phyloP scores from a whole-genome alignment of 2,797 vertebrate species.

The Halcyon leucocephala region DNA sequence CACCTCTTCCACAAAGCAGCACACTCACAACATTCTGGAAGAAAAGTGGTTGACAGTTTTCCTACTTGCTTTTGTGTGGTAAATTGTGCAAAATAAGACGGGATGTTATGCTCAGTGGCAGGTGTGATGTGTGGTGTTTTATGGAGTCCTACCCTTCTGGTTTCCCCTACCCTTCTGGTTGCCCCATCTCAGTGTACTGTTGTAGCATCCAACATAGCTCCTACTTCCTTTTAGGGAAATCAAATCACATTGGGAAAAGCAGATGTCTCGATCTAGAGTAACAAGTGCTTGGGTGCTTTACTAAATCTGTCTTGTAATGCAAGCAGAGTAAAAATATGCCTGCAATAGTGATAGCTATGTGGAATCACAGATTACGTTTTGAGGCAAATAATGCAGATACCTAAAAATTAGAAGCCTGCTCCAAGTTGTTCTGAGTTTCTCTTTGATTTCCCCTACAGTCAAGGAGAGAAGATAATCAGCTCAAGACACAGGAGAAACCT shows the following conservation, averaged over 20 bases:
- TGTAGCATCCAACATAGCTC: not conserved
- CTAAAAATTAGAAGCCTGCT: not conserved
- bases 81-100: not conserved
- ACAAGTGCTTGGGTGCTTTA: not conserved
- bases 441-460: not conserved
- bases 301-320: not conserved
- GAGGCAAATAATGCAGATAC: not conserved
- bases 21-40: not conserved
- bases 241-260: not conserved
- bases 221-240: not conserved
- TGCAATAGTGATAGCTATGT: not conserved
- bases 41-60: not conserved
- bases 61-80: not conserved
- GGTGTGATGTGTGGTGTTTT: not conserved
- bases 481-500: not conserved
- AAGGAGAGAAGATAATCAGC: not conserved
- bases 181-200: not conserved
- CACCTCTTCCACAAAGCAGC: not conserved
- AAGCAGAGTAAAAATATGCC: not conserved
- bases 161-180: not conserved
- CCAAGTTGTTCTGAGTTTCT: not conserved
- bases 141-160: not conserved
- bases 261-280: not conserved
- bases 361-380: not conserved
- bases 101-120: not conserved